Base-by-base conservation (phyloP, 92 coral and sea anemone species). In the Zoanthus gigantus region DNA sequence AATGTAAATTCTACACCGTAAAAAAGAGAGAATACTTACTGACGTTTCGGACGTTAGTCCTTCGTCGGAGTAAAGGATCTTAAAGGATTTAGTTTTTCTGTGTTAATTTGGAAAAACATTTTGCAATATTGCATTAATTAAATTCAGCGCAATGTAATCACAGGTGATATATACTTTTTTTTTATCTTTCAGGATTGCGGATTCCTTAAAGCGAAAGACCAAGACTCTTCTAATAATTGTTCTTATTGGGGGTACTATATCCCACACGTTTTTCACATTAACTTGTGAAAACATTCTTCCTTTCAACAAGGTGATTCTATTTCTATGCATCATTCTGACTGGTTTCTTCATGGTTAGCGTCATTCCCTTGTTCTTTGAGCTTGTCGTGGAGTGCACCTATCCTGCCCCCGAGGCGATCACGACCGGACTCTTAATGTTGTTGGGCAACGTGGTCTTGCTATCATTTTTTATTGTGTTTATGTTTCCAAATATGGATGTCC, bases 331-430 rank as follows among this genome's bases (percentile, higher is more conserved):
- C 42, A 87, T 93, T 46, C 37, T 85, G 11, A 88, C 91, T 32
- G 98, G 98, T 13, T 47, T 94, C 53, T 83, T 94, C 18, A 91
- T 92, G 71, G 87, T 77, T 31, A 91, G 92, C 23, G 93, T 93
- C 7, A 79, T 85, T 11, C 95, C 98, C 4, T 68, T 94, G 44
- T 58, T 92, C 42, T 94, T 92, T 56, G 95, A 94, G 63, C 48
- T 94, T 47, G 90, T 92, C 5, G 90, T 94, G 74, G 98, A 94
- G 72, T 88, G 88, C 61, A 91, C 90, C 14, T 94, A 87, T 53
- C 98, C 98, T 11, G 88, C 93, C 12, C 87, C 90, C 23, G 98
- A 94, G 80, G 92, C 86, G 10, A 54, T 92, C 46, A 60, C 98
- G 14, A 86, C 87, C 14, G 95, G 93, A 2, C 45, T 92, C 13